Evolutionary conservation across 1,140 invertebrate genomes (phyloP), one percentile per base, ranked within the genome.

Genomic region (Zelostemma sp.): DNA sequence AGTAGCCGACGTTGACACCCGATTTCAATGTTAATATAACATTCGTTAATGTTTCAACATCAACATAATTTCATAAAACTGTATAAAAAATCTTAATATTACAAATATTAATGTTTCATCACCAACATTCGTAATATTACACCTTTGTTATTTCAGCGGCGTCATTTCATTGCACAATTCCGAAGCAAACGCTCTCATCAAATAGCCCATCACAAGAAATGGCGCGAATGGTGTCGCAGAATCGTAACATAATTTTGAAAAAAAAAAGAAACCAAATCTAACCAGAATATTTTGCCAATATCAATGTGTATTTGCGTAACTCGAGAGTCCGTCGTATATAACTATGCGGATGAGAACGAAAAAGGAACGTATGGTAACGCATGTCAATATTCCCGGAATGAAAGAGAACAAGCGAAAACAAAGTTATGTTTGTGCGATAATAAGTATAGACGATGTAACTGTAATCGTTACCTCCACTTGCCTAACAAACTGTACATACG

Each of bases 401-500:
- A 46, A 21, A 47, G 11, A 48, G 25, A 48, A 18, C 21, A 21
- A 46, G 18, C 12, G 9, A 46, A 46, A 19, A 4, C 17, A 9
- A 11, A 43, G 40, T 43, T 14, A 43, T 43, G 12, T 18, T 46
- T 46, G 43, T 46, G 43, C 43, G 43, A 46, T 35, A 35, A 2
- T 19, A 19, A 19, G 9, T 46, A 46, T 12, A 46, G 11, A 11
- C 17, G 9, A 46, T 46, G 17, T 19, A 46, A 46, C 8, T 19
- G 11, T 46, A 9, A 46, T 19, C 12, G 43, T 41, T 46, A 46
- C 16, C 17, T 46, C 19, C 17, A 46, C 17, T 46, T 19, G 43
- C 5, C 17, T 21, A 12, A 19, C 43, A 46, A 46, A 46, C 43
- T 46, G 16, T 46, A 19, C 43, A 19, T 46, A 46, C 11, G n/a